Base-by-base conservation (phyloP, 1,140 invertebrate species). In the Saccostrea cuccullata region DNA sequence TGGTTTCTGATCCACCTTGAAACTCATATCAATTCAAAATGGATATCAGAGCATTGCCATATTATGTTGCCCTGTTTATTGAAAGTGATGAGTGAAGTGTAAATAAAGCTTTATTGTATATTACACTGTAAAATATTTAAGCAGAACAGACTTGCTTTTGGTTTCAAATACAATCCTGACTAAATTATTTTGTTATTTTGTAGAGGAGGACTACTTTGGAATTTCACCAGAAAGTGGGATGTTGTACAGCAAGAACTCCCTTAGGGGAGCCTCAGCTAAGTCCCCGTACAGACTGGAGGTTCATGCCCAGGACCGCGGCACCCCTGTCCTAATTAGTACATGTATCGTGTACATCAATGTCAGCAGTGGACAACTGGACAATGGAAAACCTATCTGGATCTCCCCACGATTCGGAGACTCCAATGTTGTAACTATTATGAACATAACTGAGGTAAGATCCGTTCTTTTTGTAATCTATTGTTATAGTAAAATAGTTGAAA, bases 371-470 rank as follows among this genome's bases (percentile, higher is more conserved):
- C 90, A 92, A 55, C 84, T 91, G 64, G 89, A 92, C 86, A 91
- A 92, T 86, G 92, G 92, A 40, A 86, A 85, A n/a, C 92, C 92
- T 0, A 26, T 88, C 55, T 92, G 91, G 91, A 64, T 86, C 15
- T n/a, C 36, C 6, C 91, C 91, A 20, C 58, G 20, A n/a, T 67
- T 67, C 17, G 84, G 88, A 47, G 17, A 85, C 30, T 84, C 82
- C 82, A 84, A 84, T 26, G 55, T 55, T 84, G 40, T 84, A 17
- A 84, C 40, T 13, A 55, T 55, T n/a, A 56, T n/a, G n/a, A 56
- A 84, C 40, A 55, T 84, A 23, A 84, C 40, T 23, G 55, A 55
- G 40, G 82, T 55, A 84, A 55, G 55, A 36, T 13, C 5, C 11
- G 11, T 9, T 84, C 47, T 17, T 55, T 17, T 55, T 9, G 0